Evolutionary conservation across 2,797 vertebrate species (phyloP).

Genomic region (Acestrorhynchus altus): DNA sequence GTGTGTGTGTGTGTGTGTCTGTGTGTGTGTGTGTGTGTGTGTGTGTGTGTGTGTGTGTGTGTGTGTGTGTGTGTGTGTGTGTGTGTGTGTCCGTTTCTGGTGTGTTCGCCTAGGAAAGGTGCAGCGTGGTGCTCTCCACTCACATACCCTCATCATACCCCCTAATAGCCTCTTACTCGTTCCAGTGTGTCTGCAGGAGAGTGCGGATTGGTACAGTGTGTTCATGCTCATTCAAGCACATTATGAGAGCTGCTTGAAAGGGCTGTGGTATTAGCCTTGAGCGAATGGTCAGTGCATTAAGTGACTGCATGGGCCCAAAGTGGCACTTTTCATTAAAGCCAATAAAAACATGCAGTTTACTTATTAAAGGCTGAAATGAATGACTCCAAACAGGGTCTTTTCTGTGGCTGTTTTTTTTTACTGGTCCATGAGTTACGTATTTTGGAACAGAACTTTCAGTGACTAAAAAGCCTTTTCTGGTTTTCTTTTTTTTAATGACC

Average conservation of each 20-base stretch:
- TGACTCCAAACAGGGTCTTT: conserved; percentile 25
- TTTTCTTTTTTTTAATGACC: conserved; percentile 24
- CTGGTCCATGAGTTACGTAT: conserved; percentile 14
- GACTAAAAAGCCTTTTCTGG: conserved; percentile 21
- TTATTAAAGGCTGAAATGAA: conserved; percentile 31
- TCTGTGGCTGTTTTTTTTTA: not conserved
- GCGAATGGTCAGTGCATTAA: conserved; percentile 40
- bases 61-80: not conserved
- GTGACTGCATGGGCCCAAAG: conserved; percentile 15
- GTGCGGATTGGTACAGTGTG: not conserved
- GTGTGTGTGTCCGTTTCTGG: not conserved
- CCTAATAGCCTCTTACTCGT: not conserved
- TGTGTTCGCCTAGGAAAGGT: conserved; percentile 21
- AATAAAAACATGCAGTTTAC: conserved; percentile 44
- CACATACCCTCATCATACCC: conserved; percentile 10
- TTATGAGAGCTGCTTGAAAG: conserved; percentile 33
- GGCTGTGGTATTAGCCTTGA: conserved; percentile 22
- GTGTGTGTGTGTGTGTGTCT: not conserved
- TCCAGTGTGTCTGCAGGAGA: conserved; percentile 13
- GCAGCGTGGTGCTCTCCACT: conserved; percentile 1
- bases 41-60: not conserved
- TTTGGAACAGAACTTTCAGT: conserved; percentile 38
- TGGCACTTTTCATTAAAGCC: conserved; percentile 32
- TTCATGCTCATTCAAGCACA: conserved; percentile 34
- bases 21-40: no score